Conservation (phyloP, 2,113 vertebrate genomes). For the Talpa occidentalis region DNA sequence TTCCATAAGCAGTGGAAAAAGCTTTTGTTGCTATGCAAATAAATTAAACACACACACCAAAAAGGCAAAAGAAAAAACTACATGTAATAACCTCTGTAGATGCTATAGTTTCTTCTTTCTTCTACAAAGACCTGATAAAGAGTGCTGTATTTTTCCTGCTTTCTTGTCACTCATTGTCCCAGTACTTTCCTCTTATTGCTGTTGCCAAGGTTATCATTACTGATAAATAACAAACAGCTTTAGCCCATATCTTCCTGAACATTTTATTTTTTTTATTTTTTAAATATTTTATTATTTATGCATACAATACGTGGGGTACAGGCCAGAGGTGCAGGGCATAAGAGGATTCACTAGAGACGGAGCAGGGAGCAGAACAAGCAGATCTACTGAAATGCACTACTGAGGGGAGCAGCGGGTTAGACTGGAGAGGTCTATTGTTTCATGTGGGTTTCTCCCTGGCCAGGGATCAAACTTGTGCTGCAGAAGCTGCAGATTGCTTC, state of each 20-base stretch:
- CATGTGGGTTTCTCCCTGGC: too few relatives aligned
- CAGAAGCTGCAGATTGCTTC: too few relatives aligned
- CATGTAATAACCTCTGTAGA: not conserved
- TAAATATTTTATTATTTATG: too few relatives aligned
- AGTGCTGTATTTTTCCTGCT: not conserved
- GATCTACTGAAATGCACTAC: too few relatives aligned
- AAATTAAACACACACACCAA: not conserved
- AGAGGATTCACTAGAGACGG: too few relatives aligned
- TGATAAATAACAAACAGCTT: conserved; percentile 9
- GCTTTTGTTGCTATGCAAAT: not conserved
- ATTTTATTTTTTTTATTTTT: too few relatives aligned
- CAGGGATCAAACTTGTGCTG: too few relatives aligned
- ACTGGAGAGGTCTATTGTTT: too few relatives aligned
- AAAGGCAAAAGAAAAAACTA: not conserved
- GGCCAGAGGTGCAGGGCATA: too few relatives aligned
- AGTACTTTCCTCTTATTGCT: not conserved
- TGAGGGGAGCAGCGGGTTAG: too few relatives aligned
- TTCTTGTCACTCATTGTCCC: not conserved
- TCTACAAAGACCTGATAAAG: not conserved
- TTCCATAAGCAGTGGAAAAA: not conserved
- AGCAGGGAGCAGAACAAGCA: too few relatives aligned
- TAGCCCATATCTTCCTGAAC: not conserved
- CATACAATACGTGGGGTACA: too few relatives aligned
- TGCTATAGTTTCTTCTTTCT: not conserved
- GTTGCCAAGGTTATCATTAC: not conserved